A percentile compares a stretch with the other conserved stretches of the same genome.
Evolutionary conservation across 2,888 invertebrate genomes (phyloP).

Genomic region (Drosophila ochracea): DNA sequence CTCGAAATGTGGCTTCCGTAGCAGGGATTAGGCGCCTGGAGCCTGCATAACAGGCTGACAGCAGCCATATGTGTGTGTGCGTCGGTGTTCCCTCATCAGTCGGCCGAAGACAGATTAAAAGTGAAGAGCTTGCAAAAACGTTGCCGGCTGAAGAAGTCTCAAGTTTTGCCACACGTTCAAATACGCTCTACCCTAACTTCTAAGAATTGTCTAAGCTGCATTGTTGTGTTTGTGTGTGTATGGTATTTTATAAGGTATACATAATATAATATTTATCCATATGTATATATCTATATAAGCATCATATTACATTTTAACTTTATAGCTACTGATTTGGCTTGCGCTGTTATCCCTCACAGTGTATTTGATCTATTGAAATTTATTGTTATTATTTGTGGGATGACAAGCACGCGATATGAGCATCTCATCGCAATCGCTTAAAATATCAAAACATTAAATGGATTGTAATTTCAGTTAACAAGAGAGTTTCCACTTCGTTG

Average conservation of each 20-base stretch:
- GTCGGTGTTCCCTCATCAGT: constrained; percentile 54
- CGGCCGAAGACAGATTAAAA: constrained; percentile 73
- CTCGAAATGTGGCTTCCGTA: constrained; percentile 69
- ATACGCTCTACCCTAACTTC: constrained; percentile 32
- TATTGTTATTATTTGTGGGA: background rate
- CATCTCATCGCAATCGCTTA: constrained; percentile 18
- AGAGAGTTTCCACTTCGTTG: constrained; percentile 59
- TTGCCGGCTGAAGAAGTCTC: constrained; percentile 36
- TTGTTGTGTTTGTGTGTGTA: background rate
- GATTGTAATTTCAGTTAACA: constrained; percentile 54
- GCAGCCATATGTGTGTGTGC: constrained; percentile 53
- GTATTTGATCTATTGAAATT: constrained; percentile 7
- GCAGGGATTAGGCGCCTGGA: constrained; percentile 69
- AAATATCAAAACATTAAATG: constrained; percentile 51
- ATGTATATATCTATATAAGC: background rate
- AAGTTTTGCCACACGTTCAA: constrained; percentile 27
- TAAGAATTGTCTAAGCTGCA: constrained; percentile 2
- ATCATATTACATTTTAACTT: background rate
- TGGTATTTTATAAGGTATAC: background rate
- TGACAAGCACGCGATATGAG: constrained; percentile 11
- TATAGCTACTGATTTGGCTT: background rate
- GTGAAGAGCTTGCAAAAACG: constrained; percentile 66
- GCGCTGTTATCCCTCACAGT: background rate
- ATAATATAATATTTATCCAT: background rate
- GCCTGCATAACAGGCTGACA: constrained; percentile 50